These are phyloP conservation scores for Leptinotarsa peninsularis DNA, from an alignment of 2,888 invertebrate species.

Conservation along the genomic window DNA sequence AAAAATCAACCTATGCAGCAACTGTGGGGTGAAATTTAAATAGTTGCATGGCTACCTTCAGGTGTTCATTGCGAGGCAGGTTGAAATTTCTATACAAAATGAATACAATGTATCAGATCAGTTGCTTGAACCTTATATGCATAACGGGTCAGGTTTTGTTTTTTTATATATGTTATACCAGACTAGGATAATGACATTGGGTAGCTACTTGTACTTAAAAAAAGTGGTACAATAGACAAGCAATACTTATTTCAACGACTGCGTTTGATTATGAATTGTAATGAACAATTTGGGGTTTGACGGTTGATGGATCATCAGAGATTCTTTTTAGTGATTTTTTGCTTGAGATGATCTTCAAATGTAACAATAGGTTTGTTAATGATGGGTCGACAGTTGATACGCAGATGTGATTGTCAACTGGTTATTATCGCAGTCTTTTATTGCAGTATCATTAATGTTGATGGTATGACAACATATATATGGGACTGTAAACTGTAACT, in stretches of 20 bases:
- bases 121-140: slow-evolving; percentile 40
- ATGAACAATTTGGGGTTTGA: slow-evolving; percentile 42
- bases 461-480: too few relatives aligned
- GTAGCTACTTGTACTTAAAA: slow-evolving; percentile 15
- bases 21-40: slow-evolving; percentile 10
- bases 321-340: slow-evolving; percentile 27
- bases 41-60: slow-evolving; percentile 32
- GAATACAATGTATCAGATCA: slow-evolving; percentile 38
- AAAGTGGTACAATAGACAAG: slow-evolving; percentile 20
- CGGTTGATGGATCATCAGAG: slow-evolving; percentile 37
- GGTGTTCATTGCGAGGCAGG: slow-evolving; percentile 41
- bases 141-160: slow-evolving; percentile 42
- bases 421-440: slow-evolving; percentile 14
- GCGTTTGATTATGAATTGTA: slow-evolving; percentile 34
- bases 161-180: slow-evolving; percentile 33
- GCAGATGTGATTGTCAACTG: slow-evolving; percentile 30
- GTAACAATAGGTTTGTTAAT: slow-evolving; percentile 34
- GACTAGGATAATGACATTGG: slow-evolving; percentile 17
- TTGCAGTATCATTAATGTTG: neutral
- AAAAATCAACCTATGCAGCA: neutral
- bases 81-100: slow-evolving; percentile 36
- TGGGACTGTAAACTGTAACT: too few relatives aligned
- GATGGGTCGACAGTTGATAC: slow-evolving; percentile 29
- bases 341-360: slow-evolving; percentile 26
- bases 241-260: slow-evolving; percentile 23